Percentiles rank a stretch among this genome's conserved stretches.
These are phyloP conservation scores for Scaptodrosophila lebanonensis DNA, from an alignment of 1,140 invertebrate species.

Conservation along the genomic window DNA sequence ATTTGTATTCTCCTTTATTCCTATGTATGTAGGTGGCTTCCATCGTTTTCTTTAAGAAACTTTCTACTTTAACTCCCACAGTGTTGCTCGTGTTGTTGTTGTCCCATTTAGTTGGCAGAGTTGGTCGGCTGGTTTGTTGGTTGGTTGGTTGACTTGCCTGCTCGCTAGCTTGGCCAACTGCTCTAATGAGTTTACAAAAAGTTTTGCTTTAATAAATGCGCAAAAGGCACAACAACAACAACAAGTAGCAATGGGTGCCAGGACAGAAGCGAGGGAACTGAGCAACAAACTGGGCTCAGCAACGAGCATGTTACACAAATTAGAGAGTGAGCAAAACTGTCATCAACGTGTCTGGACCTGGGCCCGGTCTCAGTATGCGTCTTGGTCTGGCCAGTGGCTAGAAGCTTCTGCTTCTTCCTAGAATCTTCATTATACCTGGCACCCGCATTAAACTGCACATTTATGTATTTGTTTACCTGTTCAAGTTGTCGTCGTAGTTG, in stretches of 20 bases:
- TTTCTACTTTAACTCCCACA: constrained; percentile 18
- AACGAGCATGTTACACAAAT: constrained; percentile 72
- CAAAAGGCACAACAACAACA: too few relatives aligned
- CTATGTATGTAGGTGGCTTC: constrained; percentile 2
- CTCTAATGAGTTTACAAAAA: constrained; percentile 73
- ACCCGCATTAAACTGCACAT: too few relatives aligned
- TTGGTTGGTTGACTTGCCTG: constrained; percentile 13
- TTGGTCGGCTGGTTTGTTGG: constrained; percentile 39
- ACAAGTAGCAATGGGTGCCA: constrained; percentile 2
- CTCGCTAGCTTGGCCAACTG: constrained; percentile 58
- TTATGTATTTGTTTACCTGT: constrained; percentile 35
- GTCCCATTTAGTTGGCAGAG: constrained; percentile 51
- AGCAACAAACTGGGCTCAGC: constrained; percentile 33
- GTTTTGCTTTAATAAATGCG: constrained; percentile 64
- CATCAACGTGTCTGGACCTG: constrained; percentile 56
- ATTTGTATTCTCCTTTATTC: too few relatives aligned
- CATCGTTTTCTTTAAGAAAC: constrained; percentile 53
- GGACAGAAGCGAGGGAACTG: constrained; percentile 35
- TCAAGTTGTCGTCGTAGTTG: constrained; percentile 48
- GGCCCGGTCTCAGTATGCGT: constrained; percentile 2
- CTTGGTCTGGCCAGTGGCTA: constrained; percentile 24
- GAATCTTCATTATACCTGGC: not conserved
- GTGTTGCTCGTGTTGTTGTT: constrained; percentile 21
- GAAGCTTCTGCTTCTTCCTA: constrained; percentile 27
- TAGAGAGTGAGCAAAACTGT: constrained; percentile 60